These are phyloP conservation scores for Melanostoma mellinum DNA, from an alignment of 2,888 invertebrate species.

Conservation along the genomic window DNA sequence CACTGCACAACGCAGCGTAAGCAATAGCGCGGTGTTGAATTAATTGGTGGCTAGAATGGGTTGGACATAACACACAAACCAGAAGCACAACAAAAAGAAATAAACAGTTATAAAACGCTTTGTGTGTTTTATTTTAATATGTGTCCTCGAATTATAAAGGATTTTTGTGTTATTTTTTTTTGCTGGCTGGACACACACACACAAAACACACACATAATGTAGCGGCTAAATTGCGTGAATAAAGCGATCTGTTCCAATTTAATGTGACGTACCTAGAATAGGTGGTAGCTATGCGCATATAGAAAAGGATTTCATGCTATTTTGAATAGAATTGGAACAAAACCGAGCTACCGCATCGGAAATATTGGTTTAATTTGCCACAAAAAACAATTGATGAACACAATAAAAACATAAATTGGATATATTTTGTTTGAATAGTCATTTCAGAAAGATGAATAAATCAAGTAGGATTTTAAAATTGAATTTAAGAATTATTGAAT, in stretches of 20 bases:
- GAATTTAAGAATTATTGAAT: conserved; percentile 15
- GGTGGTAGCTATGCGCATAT: neutral
- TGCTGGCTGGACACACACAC: neutral
- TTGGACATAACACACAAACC: conserved; percentile 33
- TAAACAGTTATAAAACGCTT: conserved; percentile 43
- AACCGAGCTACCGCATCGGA: conserved; percentile 60
- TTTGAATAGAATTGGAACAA: conserved; percentile 54
- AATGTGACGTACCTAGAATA: conserved; percentile 19
- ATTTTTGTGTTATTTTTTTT: conserved; percentile 30
- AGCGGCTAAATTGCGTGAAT: conserved; percentile 58
- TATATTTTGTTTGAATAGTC: conserved; percentile 44
- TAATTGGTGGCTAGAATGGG: conserved; percentile 68
- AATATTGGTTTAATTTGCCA: conserved; percentile 62
- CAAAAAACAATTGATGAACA: conserved; percentile 50
- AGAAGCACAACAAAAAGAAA: conserved; percentile 4
- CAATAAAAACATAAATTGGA: conserved; percentile 43
- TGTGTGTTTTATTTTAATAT: conserved; percentile 64
- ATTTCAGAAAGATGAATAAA: conserved; percentile 17
- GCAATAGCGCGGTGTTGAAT: conserved; percentile 70
- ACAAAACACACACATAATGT: conserved; percentile 38
- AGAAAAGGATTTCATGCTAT: conserved; percentile 24
- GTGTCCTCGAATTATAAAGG: conserved; percentile 39
- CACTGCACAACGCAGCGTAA: conserved; percentile 18
- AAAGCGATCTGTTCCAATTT: conserved; percentile 56
- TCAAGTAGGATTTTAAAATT: conserved; percentile 27